Evolutionary conservation across 2,888 invertebrate species (phyloP), one percentile per base, ranked within the genome.

Genomic region (Amitus sp.): DNA sequence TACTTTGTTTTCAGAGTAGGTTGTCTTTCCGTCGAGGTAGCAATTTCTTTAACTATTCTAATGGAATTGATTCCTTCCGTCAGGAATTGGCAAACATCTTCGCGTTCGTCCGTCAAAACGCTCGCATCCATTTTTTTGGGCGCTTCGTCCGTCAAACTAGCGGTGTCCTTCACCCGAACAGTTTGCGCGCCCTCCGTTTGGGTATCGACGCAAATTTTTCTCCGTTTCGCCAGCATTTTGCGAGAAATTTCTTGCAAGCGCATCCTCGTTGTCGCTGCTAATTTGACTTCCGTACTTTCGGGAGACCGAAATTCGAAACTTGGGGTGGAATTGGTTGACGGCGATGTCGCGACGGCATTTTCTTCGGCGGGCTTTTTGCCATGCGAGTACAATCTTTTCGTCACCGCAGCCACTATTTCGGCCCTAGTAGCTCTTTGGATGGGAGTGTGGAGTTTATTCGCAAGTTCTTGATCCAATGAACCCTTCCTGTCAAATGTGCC

Each of bases 371-470:
- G 59, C 46, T 78, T 79, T 27, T 72, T 76, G 2, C 67, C 67
- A 33, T 74, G 88, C 0, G 87, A 85, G 73, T 90, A 90, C 10
- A 90, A 80, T 68, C 90, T 83, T 68, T 87, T 87, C 1, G 90
- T 90, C 1, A 90, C 90, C 0, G 89, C 89, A 2, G 90, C 89
- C 1, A 90, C 89, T 47, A 90, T 89, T 79, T 89, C 88, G 15
- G 89, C 87, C 71, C 89, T 82, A 37, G 84, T 71, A 1, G 73
- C 65, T 19, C 76, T 70, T 47, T 77, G 76, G 18, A 78, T 76
- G 2, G 72, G 71, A 10, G 75, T 75, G 49, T 78, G 74, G 15
- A 66, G 33, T 15, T 69, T 71, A 1, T 57, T 39, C 0, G 65
- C 49, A 2, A 63, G 27, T 13, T 77, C 77, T 13, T 69, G 70